Conservation (phyloP, 2,888 invertebrate species). For the Oegoconia quadripuncta region DNA sequence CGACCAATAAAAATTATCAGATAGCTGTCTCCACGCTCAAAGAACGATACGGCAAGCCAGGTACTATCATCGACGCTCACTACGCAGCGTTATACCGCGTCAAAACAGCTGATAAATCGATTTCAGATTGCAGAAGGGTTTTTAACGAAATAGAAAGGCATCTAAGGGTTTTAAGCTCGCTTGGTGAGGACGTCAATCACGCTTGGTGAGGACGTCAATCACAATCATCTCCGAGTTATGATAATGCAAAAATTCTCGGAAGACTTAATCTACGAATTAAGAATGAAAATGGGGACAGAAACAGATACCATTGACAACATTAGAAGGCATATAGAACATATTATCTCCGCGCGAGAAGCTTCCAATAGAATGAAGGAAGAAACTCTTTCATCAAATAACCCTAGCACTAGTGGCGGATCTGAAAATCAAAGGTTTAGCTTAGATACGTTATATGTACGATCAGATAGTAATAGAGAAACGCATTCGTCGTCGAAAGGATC, state of each 20-base stretch:
- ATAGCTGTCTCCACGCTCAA: neutral
- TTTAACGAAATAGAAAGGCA: conserved; percentile 15
- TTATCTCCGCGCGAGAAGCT: conserved; percentile 15
- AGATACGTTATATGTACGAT: neutral
- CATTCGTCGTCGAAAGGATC: neutral
- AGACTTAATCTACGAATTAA: conserved; percentile 18
- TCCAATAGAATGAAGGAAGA: neutral
- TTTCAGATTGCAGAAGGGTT: conserved; percentile 5
- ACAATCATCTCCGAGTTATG: conserved; percentile 8
- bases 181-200: too few species aligned
- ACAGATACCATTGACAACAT: conserved; percentile 12
- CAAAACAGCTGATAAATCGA: conserved; percentile 12
- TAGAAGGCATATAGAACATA: conserved; percentile 10
- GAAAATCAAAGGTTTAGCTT: neutral
- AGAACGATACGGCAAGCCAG: neutral
- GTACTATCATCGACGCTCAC: neutral
- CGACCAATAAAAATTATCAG: conserved; percentile 2
- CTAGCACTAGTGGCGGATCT: too few species aligned
- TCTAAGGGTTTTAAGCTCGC: conserved; percentile 12
- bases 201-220: conserved; percentile 11
- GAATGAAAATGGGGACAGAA: conserved; percentile 10
- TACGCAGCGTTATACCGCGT: neutral
- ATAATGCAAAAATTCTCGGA: conserved; percentile 17
- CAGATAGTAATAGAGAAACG: neutral
- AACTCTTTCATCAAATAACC: neutral